Evolutionary conservation across 2,113 vertebrate genomes (phyloP).

Genomic region (Platichthys stellatus): DNA sequence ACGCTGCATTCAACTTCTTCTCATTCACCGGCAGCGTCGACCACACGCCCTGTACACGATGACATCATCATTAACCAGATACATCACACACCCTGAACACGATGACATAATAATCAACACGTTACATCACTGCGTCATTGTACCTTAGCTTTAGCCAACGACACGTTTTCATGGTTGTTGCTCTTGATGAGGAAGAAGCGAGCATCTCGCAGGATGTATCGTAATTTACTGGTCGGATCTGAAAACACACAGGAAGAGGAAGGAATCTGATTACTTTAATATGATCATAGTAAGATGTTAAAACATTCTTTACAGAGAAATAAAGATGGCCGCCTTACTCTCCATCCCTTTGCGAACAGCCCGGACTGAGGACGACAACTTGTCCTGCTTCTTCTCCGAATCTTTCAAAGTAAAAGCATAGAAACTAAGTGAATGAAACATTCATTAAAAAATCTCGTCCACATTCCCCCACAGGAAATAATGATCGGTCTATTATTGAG

Average conservation of each 20-base stretch:
- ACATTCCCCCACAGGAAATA: background rate
- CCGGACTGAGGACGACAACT: constrained; percentile 97
- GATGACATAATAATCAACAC: background rate
- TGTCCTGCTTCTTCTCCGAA: constrained; percentile 98
- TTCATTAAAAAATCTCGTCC: background rate
- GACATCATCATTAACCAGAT: background rate
- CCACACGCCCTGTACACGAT: constrained; percentile 90
- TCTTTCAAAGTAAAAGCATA: constrained; percentile 78
- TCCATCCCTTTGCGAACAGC: constrained; percentile 96
- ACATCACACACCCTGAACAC: background rate
- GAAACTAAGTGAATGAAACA: background rate
- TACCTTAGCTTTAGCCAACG: constrained; percentile 98
- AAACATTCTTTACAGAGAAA: background rate
- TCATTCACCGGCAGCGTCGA: constrained; percentile 98
- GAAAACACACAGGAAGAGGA: constrained; percentile 8
- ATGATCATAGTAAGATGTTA: background rate
- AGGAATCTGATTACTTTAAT: background rate
- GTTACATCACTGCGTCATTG: background rate
- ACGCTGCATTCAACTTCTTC: constrained; percentile 96
- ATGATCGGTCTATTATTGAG: background rate
- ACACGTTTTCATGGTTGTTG: constrained; percentile 99
- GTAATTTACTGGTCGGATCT: constrained; percentile 95
- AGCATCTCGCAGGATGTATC: constrained; percentile 94
- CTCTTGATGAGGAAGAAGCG: constrained; percentile 98
- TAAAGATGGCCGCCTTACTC: constrained; percentile 50